A percentile compares a stretch with the other conserved stretches of the same genome.
phyloP scores from a whole-genome alignment of 2,888 invertebrate genomes.

The Torymus aiolomorphi region DNA sequence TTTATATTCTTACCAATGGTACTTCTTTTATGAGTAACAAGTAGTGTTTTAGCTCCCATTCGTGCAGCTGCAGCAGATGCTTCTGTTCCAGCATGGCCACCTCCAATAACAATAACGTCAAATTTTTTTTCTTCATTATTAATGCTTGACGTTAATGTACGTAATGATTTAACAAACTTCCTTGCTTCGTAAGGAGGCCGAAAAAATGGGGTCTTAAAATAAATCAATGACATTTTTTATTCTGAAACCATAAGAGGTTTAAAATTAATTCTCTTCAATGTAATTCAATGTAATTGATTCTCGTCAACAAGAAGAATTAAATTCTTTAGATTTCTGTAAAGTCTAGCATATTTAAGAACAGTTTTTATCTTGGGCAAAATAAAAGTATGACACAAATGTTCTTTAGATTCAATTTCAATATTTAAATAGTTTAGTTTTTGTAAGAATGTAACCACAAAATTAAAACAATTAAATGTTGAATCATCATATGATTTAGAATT shows the following conservation, averaged over 20 bases:
- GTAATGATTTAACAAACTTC: slow-evolving; percentile 45
- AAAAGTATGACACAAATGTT: slow-evolving; percentile 85
- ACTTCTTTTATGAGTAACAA: slow-evolving; percentile 89
- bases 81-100: slow-evolving; percentile 94
- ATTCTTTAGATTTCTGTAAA: slow-evolving; percentile 84
- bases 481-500: slow-evolving; percentile 84
- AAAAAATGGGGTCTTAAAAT: slow-evolving; percentile 46
- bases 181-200: background rate
- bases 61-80: slow-evolving; percentile 89
- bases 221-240: slow-evolving; percentile 60
- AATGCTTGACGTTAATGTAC: slow-evolving; percentile 45
- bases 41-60: slow-evolving; percentile 87
- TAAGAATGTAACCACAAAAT: slow-evolving; percentile 89
- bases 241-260: slow-evolving; percentile 44
- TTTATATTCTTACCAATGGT: slow-evolving; percentile 81
- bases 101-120: slow-evolving; percentile 91
- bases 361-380: slow-evolving; percentile 88
- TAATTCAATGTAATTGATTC: no score
- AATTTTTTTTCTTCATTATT: slow-evolving; percentile 66
- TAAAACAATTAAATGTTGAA: slow-evolving; percentile 89
- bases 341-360: slow-evolving; percentile 89
- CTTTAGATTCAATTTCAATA: slow-evolving; percentile 65
- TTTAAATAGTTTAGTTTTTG: slow-evolving; percentile 81
- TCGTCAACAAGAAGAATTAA: no score
- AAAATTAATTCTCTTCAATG: slow-evolving; percentile 65